These are phyloP conservation scores for Noctua comes DNA, from an alignment of 2,888 invertebrate genomes.

Conservation along the genomic window DNA sequence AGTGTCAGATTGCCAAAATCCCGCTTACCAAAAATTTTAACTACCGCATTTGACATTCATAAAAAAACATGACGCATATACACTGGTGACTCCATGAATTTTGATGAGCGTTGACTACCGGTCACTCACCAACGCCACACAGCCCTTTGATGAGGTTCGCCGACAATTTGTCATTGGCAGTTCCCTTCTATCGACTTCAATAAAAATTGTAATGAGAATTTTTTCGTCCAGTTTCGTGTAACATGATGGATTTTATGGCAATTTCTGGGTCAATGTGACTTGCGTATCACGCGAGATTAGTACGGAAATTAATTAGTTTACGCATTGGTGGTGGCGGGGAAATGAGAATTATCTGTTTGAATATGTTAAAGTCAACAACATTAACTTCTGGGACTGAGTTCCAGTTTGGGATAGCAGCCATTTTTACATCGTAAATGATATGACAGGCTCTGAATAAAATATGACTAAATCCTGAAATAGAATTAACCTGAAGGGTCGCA, in stretches of 20 bases:
- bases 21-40: background rate
- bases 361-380: conserved; percentile 27
- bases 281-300: conserved; percentile 48
- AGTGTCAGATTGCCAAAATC: background rate
- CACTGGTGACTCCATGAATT: conserved; percentile 72
- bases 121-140: conserved; percentile 66
- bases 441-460: conserved; percentile 26
- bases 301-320: conserved; percentile 51
- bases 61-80: conserved; percentile 57
- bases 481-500: conserved; percentile 10
- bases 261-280: conserved; percentile 65
- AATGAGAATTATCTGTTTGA: conserved; percentile 39
- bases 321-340: conserved; percentile 20
- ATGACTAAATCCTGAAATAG: conserved; percentile 21
- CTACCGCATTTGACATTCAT: conserved; percentile 46
- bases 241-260: conserved; percentile 59
- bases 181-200: conserved; percentile 57
- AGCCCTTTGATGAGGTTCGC: conserved; percentile 55
- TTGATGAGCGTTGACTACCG: conserved; percentile 72
- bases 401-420: conserved; percentile 3
- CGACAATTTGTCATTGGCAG: conserved; percentile 64
- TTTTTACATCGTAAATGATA: conserved; percentile 14
- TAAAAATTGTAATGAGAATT: conserved; percentile 61
- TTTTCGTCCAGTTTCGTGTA: conserved; percentile 54
- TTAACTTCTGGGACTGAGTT: conserved; percentile 8